phyloP scores from a whole-genome alignment of 2,797 vertebrate genomes.

The Amblyopsis hoosieri region DNA sequence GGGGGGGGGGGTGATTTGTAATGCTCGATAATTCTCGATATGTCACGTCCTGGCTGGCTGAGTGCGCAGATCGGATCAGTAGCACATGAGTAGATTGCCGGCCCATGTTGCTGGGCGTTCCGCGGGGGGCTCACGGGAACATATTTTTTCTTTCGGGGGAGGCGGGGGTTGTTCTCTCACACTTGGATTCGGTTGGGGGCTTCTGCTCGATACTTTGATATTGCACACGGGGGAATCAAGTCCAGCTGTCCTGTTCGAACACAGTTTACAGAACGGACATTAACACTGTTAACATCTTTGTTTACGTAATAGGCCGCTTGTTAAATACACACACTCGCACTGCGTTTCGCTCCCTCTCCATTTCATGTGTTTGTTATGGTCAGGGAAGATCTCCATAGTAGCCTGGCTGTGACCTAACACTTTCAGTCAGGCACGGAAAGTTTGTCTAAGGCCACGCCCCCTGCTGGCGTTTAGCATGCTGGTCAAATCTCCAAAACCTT shows the following conservation, averaged over 20 bases:
- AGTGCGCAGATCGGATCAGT: constrained; percentile 5
- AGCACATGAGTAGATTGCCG: constrained; percentile 14
- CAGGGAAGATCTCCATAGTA: constrained; percentile 25
- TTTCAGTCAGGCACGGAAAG: neutral
- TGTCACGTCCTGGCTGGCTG: constrained; percentile 3
- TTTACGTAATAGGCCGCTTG: constrained; percentile 40
- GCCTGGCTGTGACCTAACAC: constrained; percentile 26
- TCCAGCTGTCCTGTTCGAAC: too few relatives aligned
- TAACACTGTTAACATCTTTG: constrained; percentile 17
- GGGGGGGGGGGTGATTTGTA: constrained; percentile 1
- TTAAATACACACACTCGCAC: constrained; percentile 39
- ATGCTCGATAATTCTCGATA: constrained; percentile 5
- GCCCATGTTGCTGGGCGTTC: constrained; percentile 6
- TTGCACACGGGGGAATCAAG: too few relatives aligned
- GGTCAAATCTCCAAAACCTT: too few relatives aligned
- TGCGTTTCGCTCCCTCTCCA: neutral
- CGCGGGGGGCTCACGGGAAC: neutral
- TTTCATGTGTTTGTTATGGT: constrained; percentile 29
- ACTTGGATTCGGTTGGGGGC: neutral
- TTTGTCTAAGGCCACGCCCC: neutral
- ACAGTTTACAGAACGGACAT: neutral
- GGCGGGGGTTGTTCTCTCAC: neutral
- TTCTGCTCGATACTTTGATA: too few relatives aligned
- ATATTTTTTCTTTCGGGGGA: neutral
- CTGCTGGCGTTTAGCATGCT: too few relatives aligned